Percentiles rank a stretch among this genome's conserved stretches.
Evolutionary conservation across 2,888 invertebrate genomes (phyloP).

Genomic region (Nomada ruficornis): DNA sequence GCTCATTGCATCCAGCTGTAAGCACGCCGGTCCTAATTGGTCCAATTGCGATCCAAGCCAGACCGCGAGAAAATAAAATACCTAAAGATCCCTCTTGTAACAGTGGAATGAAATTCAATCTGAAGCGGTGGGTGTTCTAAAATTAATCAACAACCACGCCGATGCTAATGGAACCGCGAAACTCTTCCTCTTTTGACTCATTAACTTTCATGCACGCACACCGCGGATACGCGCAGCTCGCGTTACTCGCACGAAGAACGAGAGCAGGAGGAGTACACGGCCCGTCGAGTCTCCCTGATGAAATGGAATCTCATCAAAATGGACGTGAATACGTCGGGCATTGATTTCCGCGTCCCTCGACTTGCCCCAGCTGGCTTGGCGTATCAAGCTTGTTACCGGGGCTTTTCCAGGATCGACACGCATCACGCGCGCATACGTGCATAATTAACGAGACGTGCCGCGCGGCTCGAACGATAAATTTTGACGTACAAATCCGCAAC

Average conservation of each 20-base stretch:
- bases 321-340: slow-evolving; percentile 61
- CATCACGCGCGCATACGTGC: slow-evolving; percentile 72
- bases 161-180: slow-evolving; percentile 48
- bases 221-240: slow-evolving; percentile 1
- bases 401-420: slow-evolving; percentile 65
- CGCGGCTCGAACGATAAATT: slow-evolving; percentile 69
- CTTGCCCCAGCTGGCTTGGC: slow-evolving; percentile 41
- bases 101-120: no score
- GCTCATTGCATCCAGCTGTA: no score
- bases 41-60: no score
- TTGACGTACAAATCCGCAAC: slow-evolving; percentile 75
- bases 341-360: slow-evolving; percentile 64
- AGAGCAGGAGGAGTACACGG: background rate
- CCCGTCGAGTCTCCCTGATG: slow-evolving; percentile 50
- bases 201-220: slow-evolving; percentile 47
- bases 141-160: slow-evolving; percentile 36
- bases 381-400: slow-evolving; percentile 56
- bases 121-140: background rate
- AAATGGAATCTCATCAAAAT: slow-evolving; percentile 67
- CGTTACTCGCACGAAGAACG: background rate
- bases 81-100: background rate
- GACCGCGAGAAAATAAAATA: no score
- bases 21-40: no score
- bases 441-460: slow-evolving; percentile 76
- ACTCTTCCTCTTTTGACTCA: slow-evolving; percentile 54